A percentile compares a stretch with the other conserved stretches of the same genome.
Evolutionary conservation across 2,888 invertebrate genomes (phyloP).

Genomic region (Lottia scabra): DNA sequence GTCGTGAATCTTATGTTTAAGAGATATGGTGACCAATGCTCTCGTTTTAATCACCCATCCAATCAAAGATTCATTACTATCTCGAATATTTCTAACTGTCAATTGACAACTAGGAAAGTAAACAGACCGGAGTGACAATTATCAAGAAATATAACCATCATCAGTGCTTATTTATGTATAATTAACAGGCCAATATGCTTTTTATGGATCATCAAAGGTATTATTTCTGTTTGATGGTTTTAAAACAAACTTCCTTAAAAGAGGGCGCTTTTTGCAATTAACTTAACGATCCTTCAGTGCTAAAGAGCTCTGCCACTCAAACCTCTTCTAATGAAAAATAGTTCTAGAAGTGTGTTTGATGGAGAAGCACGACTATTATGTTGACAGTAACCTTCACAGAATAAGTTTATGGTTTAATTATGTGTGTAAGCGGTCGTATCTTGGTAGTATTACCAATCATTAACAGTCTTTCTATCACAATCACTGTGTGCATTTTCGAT

Average conservation of each 20-base stretch:
- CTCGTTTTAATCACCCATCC: neutral
- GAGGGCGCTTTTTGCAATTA: neutral
- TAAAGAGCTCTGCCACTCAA: conserved; percentile 4
- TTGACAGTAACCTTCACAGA: neutral
- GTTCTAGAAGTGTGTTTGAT: neutral
- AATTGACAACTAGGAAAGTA: neutral
- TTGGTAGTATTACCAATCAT: neutral
- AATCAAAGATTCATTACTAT: neutral
- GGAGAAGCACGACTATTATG: neutral
- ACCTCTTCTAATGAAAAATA: neutral
- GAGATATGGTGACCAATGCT: neutral
- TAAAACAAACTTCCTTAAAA: conserved; percentile 7
- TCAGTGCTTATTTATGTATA: neutral
- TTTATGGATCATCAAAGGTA: neutral
- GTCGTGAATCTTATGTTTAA: neutral
- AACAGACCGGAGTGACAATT: neutral
- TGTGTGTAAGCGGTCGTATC: conserved; percentile 1
- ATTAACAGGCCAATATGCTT: conserved; percentile 1
- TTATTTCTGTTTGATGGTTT: neutral
- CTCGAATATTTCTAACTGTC: neutral
- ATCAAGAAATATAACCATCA: neutral
- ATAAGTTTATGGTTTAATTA: neutral
- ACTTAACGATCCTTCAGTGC: neutral
- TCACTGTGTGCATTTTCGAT: neutral
- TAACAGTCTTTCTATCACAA: neutral